These are phyloP conservation scores for Bradypodion pumilum DNA, from an alignment of 2,797 vertebrate genomes.

Conservation along the genomic window DNA sequence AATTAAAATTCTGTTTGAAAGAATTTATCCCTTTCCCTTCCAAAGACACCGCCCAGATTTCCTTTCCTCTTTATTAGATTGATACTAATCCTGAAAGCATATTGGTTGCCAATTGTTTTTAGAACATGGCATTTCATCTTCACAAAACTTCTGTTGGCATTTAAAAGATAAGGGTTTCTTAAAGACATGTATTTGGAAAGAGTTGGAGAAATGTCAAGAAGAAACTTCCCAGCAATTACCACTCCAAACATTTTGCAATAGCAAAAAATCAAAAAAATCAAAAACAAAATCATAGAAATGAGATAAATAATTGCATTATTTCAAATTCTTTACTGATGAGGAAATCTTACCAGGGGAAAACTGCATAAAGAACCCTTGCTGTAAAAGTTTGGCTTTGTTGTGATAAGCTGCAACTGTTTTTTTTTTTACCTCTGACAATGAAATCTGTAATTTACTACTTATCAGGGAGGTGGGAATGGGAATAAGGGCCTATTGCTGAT, in stretches of 20 bases:
- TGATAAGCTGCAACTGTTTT: too few relatives aligned
- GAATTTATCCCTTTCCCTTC: slow-evolving; percentile 14
- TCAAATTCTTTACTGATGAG: background rate
- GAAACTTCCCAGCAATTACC: background rate
- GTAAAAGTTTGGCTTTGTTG: too few relatives aligned
- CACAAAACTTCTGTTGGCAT: slow-evolving; percentile 6
- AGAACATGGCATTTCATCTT: slow-evolving; percentile 36
- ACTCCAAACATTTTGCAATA: background rate
- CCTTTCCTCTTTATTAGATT: slow-evolving; percentile 4
- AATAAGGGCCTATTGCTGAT: background rate
- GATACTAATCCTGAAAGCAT: slow-evolving; percentile 11
- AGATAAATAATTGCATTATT: background rate
- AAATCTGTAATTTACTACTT: too few relatives aligned
- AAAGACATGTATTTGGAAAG: slow-evolving; percentile 2
- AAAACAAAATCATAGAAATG: background rate
- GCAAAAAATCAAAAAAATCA: too few relatives aligned
- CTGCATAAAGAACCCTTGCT: too few relatives aligned
- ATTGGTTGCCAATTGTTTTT: slow-evolving; percentile 27
- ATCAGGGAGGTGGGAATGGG: too few relatives aligned
- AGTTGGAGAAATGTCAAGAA: background rate
- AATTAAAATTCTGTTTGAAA: slow-evolving; percentile 16
- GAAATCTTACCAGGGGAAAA: background rate
- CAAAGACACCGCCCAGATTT: slow-evolving; percentile 29
- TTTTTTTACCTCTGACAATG: background rate
- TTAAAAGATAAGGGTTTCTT: background rate